Conservation (phyloP, 2,797 vertebrate species). For the Falco rusticolus region DNA sequence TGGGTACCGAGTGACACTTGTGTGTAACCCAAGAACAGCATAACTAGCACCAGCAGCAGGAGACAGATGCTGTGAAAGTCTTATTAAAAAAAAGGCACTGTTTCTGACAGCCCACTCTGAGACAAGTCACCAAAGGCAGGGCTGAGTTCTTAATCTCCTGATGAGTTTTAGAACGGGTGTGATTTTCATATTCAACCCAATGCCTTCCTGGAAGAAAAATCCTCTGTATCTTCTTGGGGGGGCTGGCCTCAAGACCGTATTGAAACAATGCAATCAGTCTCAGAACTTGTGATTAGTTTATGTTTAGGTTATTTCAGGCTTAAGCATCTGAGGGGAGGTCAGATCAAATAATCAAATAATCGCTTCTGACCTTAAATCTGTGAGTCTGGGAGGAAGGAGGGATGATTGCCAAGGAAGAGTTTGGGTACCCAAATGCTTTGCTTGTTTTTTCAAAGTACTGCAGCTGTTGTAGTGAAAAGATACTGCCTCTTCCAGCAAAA, state of each 20-base stretch:
- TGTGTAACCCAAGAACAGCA: neutral
- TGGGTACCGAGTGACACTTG: neutral
- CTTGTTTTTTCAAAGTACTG: neutral
- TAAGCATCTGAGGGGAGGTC: neutral
- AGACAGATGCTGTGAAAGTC: neutral
- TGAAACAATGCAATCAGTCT: neutral
- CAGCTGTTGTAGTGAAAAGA: neutral
- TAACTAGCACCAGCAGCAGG: neutral
- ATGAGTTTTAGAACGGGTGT: neutral
- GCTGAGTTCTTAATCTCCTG: neutral
- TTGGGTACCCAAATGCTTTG: neutral
- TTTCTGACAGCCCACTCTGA: neutral
- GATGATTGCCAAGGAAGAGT: neutral
- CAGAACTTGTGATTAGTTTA: neutral
- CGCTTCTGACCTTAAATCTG: neutral
- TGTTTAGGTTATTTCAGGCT: neutral
- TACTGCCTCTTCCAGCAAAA: neutral
- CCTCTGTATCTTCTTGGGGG: neutral
- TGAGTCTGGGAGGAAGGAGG: neutral
- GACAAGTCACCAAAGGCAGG: neutral
- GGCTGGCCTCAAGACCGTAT: neutral
- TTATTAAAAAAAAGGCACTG: neutral
- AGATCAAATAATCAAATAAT: neutral
- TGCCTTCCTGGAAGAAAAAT: neutral
- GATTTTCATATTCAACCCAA: neutral